Evolutionary conservation across 2,888 invertebrate species (phyloP).

Genomic region (Sarcophaga rosellei): DNA sequence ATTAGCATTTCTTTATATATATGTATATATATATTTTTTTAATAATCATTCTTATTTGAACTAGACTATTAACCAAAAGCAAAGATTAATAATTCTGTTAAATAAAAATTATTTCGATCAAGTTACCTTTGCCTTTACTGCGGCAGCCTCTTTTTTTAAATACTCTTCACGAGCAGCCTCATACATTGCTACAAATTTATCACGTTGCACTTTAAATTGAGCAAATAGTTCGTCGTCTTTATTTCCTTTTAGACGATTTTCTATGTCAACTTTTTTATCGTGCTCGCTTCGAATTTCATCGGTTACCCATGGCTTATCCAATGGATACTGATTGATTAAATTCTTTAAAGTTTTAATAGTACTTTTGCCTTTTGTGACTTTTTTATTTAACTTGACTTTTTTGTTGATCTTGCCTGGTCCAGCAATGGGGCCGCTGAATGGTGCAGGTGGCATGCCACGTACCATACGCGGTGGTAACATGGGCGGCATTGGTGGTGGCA

Average conservation of each 20-base stretch:
- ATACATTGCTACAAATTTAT: constrained; percentile 83
- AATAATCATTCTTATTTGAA: too few species aligned
- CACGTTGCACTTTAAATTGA: constrained; percentile 83
- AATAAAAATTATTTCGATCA: constrained; percentile 3
- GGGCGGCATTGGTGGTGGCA: constrained; percentile 72
- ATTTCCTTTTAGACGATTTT: constrained; percentile 81
- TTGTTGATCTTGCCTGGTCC: constrained; percentile 75
- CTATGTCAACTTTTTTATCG: constrained; percentile 83
- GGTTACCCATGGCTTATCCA: constrained; percentile 84
- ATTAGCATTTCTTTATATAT: too few species aligned
- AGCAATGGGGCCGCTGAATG: constrained; percentile 66
- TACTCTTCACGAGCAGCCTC: constrained; percentile 83
- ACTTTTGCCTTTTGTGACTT: constrained; percentile 76
- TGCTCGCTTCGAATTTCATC: constrained; percentile 83
- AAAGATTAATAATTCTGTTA: not conserved
- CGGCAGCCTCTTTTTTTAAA: constrained; percentile 81
- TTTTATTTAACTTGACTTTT: constrained; percentile 75
- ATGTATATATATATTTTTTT: too few species aligned
- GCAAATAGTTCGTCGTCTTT: constrained; percentile 83
- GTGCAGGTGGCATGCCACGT: constrained; percentile 72
- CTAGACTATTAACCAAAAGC: not conserved
- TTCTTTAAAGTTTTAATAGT: constrained; percentile 79
- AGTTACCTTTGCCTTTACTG: constrained; percentile 78
- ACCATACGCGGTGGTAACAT: constrained; percentile 73
- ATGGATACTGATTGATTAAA: constrained; percentile 80